These are phyloP conservation scores for Apocrypta bakeri DNA, from an alignment of 1,140 invertebrate species.

Conservation along the genomic window DNA sequence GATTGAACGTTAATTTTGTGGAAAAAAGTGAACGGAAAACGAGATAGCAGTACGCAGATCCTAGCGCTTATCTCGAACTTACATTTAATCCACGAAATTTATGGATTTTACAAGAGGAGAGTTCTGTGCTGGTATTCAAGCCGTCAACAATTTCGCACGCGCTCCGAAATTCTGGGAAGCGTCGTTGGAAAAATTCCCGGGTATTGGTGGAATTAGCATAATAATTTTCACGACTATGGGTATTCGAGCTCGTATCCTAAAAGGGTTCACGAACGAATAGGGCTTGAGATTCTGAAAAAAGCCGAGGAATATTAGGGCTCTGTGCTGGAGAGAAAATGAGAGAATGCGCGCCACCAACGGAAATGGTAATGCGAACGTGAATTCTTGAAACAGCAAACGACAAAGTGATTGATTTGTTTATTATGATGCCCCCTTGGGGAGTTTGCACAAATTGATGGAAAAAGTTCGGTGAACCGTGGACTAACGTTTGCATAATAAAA, in stretches of 20 bases:
- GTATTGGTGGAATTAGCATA: conserved; percentile 33
- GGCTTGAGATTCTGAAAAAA: neutral
- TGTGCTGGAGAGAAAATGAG: neutral
- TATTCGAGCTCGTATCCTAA: neutral
- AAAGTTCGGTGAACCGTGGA: neutral
- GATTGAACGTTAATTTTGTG: no score
- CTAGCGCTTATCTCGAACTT: neutral
- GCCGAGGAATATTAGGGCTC: neutral
- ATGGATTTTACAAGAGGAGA: conserved; percentile 33
- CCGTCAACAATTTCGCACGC: conserved; percentile 30
- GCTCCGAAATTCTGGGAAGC: conserved; percentile 21
- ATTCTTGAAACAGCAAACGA: neutral
- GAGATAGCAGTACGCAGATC: neutral
- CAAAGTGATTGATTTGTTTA: neutral
- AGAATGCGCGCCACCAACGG: neutral
- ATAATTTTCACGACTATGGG: conserved; percentile 32
- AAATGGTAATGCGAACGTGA: neutral
- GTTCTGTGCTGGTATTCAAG: no score
- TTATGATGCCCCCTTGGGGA: neutral
- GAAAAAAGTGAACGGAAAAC: no score
- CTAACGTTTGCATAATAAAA: neutral
- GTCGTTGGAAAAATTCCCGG: conserved; percentile 8
- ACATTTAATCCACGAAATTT: conserved; percentile 39
- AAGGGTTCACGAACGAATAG: conserved; percentile 5
- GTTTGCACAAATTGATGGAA: neutral